Conservation (phyloP, 23 tunicate genomes). For the Diplosoma virens region DNA sequence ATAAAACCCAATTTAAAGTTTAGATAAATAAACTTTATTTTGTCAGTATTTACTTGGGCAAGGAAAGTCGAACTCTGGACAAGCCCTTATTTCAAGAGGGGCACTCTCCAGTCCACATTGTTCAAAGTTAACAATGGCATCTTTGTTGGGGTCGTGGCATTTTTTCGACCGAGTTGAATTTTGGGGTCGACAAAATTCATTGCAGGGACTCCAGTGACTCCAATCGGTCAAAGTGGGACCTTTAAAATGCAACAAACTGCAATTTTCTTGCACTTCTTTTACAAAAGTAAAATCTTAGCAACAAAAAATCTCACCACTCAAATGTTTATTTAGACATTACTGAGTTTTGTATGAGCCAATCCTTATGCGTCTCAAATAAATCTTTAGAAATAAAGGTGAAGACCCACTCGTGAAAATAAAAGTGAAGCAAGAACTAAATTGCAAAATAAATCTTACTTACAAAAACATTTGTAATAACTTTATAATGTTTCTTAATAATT, state of each 20-base stretch:
- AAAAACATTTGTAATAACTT: too few species aligned
- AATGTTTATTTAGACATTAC: too few species aligned
- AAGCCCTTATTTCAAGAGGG: background rate
- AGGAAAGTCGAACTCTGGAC: conserved; percentile 13
- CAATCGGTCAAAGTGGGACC: conserved; percentile 37
- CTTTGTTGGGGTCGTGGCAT: conserved; percentile 17
- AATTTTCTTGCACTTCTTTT: too few species aligned
- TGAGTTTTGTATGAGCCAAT: too few species aligned
- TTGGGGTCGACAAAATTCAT: conserved; percentile 9
- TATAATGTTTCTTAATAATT: too few species aligned
- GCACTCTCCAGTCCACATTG: background rate
- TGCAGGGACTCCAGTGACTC: conserved; percentile 19
- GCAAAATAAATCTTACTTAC: too few species aligned
- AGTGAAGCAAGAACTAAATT: too few species aligned
- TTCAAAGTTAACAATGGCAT: background rate
- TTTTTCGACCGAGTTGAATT: background rate
- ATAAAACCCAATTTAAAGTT: background rate
- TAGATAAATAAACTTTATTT: background rate
- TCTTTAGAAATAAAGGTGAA: too few species aligned
- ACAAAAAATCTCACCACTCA: too few species aligned
- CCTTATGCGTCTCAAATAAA: too few species aligned
- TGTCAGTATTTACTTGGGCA: conserved; percentile 24
- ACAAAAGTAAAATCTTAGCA: too few species aligned
- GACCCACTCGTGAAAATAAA: too few species aligned
- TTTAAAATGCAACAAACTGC: background rate